Evolutionary conservation across 1,140 invertebrate genomes (phyloP), one percentile per base, ranked within the genome.

Genomic region (Holotrichia oblita): DNA sequence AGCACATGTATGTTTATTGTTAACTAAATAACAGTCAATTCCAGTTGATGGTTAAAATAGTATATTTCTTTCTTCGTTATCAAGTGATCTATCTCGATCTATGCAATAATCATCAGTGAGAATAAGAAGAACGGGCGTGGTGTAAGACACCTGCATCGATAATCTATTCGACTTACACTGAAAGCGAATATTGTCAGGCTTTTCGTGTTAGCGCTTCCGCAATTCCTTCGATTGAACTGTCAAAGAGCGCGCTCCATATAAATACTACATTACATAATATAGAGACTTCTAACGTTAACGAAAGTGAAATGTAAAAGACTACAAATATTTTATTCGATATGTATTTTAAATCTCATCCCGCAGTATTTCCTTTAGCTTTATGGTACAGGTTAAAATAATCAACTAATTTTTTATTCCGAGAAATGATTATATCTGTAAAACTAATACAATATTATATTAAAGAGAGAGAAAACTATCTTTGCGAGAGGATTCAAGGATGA

Each of bases 401-500:
- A 24, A 69, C 61, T 69, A 69, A 69, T 69, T 27, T 69, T 69
- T 69, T 69, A 27, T 24, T 69, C 24, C 22, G 8, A 69, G 22
- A 69, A 48, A 24, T 27, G 61, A 24, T 27, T 17, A 12, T 34
- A 69, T 69, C 27, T 69, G 6, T 69, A 69, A 64, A 69, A 69
- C 61, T 69, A 34, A 69, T 55, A 55, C 61, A 14, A 69, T 34
- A 34, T 20, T 69, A 69, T 69, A 69, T 34, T 9, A 1, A 9
- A 40, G 14, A 44, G 12, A 20, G 27, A 74, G n/a, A 12, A 42
- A 74, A 74, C 10, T 42, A 22, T 74, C n/a, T 41, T 14, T 74
- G 73, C 14, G 40, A 42, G 73, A 83, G 84, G 85, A 84, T 75
- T 83, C 82, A 75, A 85, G 85, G 85, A 86, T 82, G 85, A 86